phyloP scores from a whole-genome alignment of 2,113 vertebrate species.

The Cheilinus undulatus region DNA sequence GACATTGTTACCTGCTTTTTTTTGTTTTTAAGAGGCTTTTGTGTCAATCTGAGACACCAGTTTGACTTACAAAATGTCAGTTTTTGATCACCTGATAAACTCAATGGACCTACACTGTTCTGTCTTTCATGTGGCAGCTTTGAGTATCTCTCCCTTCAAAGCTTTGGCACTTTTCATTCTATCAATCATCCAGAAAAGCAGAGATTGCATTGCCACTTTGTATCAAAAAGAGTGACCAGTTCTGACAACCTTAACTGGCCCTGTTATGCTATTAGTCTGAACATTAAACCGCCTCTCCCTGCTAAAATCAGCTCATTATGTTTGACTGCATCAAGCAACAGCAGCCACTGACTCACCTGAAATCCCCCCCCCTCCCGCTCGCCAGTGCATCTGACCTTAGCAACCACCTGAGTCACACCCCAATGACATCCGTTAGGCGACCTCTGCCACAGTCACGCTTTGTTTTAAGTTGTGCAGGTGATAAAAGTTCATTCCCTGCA shows the following conservation, averaged over 20 bases:
- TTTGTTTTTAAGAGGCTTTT: too few species aligned
- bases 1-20: too few species aligned
- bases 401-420: constrained; percentile 56
- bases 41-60: too few species aligned
- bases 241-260: neutral
- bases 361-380: constrained; percentile 6
- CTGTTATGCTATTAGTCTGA: constrained; percentile 35
- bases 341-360: constrained; percentile 48
- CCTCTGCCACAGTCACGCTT: constrained; percentile 51
- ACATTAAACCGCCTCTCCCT: constrained; percentile 27
- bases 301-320: constrained; percentile 27
- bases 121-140: too few species aligned
- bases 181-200: too few species aligned
- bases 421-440: constrained; percentile 40
- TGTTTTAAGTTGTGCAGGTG: constrained; percentile 66
- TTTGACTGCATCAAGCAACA: constrained; percentile 45
- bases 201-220: too few species aligned
- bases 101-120: too few species aligned
- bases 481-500: constrained; percentile 58
- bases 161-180: too few species aligned
- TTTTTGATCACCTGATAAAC: too few species aligned
- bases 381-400: constrained; percentile 55
- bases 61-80: too few species aligned
- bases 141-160: too few species aligned
- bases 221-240: too few species aligned